These are phyloP conservation scores for Heliconius hermathena DNA, from an alignment of 1,140 invertebrate genomes.

Conservation along the genomic window DNA sequence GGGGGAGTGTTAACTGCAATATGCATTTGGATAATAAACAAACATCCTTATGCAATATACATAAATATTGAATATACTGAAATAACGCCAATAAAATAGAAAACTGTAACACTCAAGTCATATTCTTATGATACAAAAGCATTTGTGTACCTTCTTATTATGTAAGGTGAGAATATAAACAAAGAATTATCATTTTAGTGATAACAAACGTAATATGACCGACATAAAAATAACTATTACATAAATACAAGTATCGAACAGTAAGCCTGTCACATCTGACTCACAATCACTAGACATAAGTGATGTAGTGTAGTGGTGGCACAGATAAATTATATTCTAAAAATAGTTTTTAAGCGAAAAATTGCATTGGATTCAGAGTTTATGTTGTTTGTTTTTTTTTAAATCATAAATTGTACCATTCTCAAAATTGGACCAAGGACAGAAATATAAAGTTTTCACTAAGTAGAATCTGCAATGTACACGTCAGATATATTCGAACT, in stretches of 20 bases:
- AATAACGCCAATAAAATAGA: no score
- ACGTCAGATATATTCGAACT: no score
- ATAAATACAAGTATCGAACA: conserved; percentile 22
- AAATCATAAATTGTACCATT: not conserved
- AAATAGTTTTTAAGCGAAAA: not conserved
- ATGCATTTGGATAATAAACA: no score
- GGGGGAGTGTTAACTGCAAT: no score
- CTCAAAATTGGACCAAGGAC: not conserved
- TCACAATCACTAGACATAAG: conserved; percentile 1
- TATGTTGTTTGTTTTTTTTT: no score
- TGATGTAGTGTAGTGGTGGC: not conserved
- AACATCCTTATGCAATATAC: no score
- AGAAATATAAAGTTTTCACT: not conserved
- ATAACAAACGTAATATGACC: conserved; percentile 22
- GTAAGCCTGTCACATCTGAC: conserved; percentile 4
- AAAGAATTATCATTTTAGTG: conserved; percentile 13
- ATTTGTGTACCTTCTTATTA: not conserved
- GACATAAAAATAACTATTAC: conserved; percentile 8
- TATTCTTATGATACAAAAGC: not conserved
- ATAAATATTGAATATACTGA: no score
- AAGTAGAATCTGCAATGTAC: no score
- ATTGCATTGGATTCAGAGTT: not conserved
- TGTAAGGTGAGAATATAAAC: conserved; percentile 16
- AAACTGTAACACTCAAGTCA: no score
- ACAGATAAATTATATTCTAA: conserved; percentile 8